These are phyloP conservation scores for Nebria salina DNA, from an alignment of 2,888 invertebrate species.

Conservation along the genomic window DNA sequence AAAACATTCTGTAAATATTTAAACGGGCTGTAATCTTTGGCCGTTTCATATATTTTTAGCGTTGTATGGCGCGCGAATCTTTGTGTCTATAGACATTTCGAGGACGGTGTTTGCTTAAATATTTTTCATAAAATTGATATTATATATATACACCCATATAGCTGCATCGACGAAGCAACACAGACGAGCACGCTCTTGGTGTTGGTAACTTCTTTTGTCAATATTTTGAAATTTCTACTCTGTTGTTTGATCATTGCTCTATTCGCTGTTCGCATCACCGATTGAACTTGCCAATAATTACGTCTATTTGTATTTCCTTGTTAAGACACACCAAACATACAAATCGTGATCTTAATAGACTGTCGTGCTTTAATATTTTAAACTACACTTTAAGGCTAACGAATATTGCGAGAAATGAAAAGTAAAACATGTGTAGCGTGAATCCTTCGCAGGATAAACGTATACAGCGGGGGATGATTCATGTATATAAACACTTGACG, in stretches of 20 bases:
- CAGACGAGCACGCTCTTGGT: constrained; percentile 49
- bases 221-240: constrained; percentile 57
- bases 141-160: constrained; percentile 52
- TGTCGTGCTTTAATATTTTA: too few species aligned
- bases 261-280: constrained; percentile 29
- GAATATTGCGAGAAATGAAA: too few species aligned
- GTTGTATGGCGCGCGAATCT: constrained; percentile 54
- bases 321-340: background rate
- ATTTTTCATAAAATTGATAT: constrained; percentile 64
- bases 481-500: background rate
- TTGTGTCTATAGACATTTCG: constrained; percentile 63
- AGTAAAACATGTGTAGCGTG: too few species aligned
- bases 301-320: background rate
- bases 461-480: background rate
- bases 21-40: constrained; percentile 46
- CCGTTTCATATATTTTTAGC: constrained; percentile 47
- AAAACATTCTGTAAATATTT: constrained; percentile 47
- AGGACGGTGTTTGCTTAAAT: constrained; percentile 62
- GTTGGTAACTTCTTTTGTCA: constrained; percentile 57
- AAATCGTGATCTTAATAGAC: too few species aligned
- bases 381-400: too few species aligned
- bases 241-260: constrained; percentile 43
- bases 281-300: background rate
- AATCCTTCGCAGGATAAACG: too few species aligned
- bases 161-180: constrained; percentile 49